Evolutionary conservation across 2,797 vertebrate genomes (phyloP).

Genomic region (Tragelaphus oryx): DNA sequence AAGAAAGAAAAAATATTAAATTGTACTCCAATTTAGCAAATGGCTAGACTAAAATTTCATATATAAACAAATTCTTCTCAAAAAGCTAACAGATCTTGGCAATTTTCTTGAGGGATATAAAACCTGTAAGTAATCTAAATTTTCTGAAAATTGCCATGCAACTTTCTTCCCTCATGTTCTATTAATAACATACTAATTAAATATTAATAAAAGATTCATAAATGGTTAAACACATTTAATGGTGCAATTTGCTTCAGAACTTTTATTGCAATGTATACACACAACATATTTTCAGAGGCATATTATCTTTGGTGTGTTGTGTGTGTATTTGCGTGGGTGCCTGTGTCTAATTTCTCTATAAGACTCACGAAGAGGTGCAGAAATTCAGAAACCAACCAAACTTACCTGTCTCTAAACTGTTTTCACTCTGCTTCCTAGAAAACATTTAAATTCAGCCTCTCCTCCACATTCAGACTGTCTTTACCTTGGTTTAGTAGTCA

Average conservation of each 20-base stretch:
- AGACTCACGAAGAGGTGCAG: background rate
- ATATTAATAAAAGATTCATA: slow-evolving; percentile 77
- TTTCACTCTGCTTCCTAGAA: background rate
- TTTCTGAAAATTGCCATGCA: slow-evolving; percentile 62
- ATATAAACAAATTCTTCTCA: background rate
- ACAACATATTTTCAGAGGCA: background rate
- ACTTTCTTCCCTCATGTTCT: slow-evolving; percentile 62
- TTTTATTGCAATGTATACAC: background rate
- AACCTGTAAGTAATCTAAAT: slow-evolving; percentile 56
- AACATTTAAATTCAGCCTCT: background rate
- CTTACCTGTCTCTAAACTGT: background rate
- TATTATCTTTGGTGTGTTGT: background rate
- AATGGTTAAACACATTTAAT: slow-evolving; percentile 71
- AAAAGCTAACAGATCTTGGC: background rate
- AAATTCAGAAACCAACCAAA: background rate
- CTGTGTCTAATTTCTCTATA: background rate
- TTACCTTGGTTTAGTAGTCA: background rate
- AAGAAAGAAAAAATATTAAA: background rate
- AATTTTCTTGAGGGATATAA: background rate
- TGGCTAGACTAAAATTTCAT: background rate
- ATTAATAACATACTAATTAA: slow-evolving; percentile 71
- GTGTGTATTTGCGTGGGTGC: background rate
- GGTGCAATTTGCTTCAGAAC: slow-evolving; percentile 43
- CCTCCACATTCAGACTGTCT: background rate
- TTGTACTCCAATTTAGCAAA: background rate